A percentile compares a stretch with the other conserved stretches of the same genome.
phyloP scores from a whole-genome alignment of 2,797 vertebrate genomes.

The Geotria australis region DNA sequence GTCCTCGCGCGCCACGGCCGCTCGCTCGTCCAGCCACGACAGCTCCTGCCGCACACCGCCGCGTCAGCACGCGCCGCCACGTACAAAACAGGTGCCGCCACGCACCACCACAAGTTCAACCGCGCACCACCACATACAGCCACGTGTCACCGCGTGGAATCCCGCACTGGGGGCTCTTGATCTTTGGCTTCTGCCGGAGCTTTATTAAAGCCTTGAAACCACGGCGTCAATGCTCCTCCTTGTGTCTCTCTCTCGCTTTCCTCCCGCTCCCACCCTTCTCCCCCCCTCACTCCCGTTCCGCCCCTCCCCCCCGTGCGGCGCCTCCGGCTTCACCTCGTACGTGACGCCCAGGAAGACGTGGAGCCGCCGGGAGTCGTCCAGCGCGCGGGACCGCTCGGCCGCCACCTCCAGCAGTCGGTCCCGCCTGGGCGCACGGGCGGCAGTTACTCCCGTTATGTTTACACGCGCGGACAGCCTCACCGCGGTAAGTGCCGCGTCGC shows the following conservation, averaged over 20 bases:
- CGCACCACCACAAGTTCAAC: neutral
- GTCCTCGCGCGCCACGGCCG: slow-evolving; percentile 28
- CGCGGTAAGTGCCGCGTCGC: too few relatives aligned
- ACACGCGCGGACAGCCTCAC: too few relatives aligned
- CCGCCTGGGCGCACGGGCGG: slow-evolving; percentile 12
- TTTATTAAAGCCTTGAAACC: too few relatives aligned
- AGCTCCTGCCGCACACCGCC: slow-evolving; percentile 9
- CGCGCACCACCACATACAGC: too few relatives aligned
- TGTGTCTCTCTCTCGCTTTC: too few relatives aligned
- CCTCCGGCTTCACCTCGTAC: slow-evolving; percentile 20
- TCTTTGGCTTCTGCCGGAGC: too few relatives aligned
- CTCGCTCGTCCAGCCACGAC: slow-evolving; percentile 42
- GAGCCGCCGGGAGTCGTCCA: slow-evolving; percentile 27
- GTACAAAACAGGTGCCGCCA: too few relatives aligned
- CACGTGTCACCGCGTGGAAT: too few relatives aligned
- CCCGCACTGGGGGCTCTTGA: too few relatives aligned
- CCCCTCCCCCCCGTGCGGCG: neutral
- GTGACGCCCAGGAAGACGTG: slow-evolving; percentile 34
- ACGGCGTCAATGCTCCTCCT: too few relatives aligned
- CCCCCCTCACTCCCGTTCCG: too few relatives aligned
- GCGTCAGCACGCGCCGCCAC: neutral
- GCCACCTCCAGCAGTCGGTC: slow-evolving; percentile 20
- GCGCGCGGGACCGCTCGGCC: slow-evolving; percentile 10
- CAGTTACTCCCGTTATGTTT: neutral
- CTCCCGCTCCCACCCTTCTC: too few relatives aligned